phyloP scores from a whole-genome alignment of 2,113 vertebrate genomes.

The Abramis brama region DNA sequence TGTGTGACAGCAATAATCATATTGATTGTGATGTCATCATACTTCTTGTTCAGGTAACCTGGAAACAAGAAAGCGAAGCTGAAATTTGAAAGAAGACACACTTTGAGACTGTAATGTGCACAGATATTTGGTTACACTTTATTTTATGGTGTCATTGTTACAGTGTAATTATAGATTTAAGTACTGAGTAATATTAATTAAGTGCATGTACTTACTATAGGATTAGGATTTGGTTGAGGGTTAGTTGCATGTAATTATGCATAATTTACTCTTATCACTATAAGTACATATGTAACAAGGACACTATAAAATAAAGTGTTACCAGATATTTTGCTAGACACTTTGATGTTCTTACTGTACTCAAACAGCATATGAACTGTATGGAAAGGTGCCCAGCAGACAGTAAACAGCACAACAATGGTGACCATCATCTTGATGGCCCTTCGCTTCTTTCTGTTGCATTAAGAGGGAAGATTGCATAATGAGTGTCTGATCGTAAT shows the following conservation, averaged over 20 bases:
- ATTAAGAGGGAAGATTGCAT: constrained; percentile 10
- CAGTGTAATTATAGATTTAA: too few relatives aligned
- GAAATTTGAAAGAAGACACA: not conserved
- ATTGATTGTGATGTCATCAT: constrained; percentile 77
- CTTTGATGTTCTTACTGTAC: constrained; percentile 73
- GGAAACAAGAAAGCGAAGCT: constrained; percentile 3
- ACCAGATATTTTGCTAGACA: not conserved
- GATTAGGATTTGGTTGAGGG: too few relatives aligned
- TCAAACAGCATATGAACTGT: constrained; percentile 83
- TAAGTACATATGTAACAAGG: too few relatives aligned
- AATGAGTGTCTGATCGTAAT: not conserved
- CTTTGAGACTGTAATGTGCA: not conserved
- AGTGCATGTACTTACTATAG: too few relatives aligned
- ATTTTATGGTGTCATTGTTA: too few relatives aligned
- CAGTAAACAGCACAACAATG: constrained; percentile 80
- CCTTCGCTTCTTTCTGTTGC: constrained; percentile 79
- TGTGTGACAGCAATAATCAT: constrained; percentile 80
- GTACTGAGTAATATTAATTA: too few relatives aligned
- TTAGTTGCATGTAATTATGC: too few relatives aligned
- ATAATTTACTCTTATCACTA: too few relatives aligned
- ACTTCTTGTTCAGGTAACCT: constrained; percentile 80
- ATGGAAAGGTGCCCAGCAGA: constrained; percentile 86
- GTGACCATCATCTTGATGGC: constrained; percentile 85
- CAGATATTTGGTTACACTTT: not conserved
- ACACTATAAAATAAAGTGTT: too few relatives aligned